Conservation (phyloP, 2,888 invertebrate genomes). For the Agriopis marginaria region DNA sequence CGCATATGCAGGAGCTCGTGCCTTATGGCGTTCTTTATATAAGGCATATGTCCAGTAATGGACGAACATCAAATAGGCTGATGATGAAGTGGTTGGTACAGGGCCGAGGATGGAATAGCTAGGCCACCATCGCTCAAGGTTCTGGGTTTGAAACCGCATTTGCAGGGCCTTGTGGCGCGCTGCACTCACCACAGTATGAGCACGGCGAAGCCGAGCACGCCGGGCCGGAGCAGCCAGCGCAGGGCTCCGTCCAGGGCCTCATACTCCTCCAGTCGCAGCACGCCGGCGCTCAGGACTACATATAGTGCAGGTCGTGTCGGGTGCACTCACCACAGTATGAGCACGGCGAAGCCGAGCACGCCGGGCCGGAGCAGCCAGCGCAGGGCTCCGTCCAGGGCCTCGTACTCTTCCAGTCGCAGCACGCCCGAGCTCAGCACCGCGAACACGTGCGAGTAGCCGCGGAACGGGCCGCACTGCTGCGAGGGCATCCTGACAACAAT, state of each 20-base stretch:
- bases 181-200: slow-evolving; percentile 78
- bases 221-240: slow-evolving; percentile 85
- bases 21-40: no score
- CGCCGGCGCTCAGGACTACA: slow-evolving; percentile 85
- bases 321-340: slow-evolving; percentile 84
- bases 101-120: no score
- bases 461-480: slow-evolving; percentile 89
- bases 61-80: no score
- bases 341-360: slow-evolving; percentile 85
- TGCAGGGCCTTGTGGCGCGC: not conserved
- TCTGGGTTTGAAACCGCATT: no score
- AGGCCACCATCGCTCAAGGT: no score
- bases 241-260: slow-evolving; percentile 75
- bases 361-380: slow-evolving; percentile 86
- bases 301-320: no score
- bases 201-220: slow-evolving; percentile 86
- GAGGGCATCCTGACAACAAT: slow-evolving; percentile 77
- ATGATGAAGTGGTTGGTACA: no score
- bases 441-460: slow-evolving; percentile 82
- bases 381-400: slow-evolving; percentile 74
- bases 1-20: no score
- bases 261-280: slow-evolving; percentile 80
- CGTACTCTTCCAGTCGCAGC: slow-evolving; percentile 77
- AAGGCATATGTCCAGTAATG: no score
- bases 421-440: slow-evolving; percentile 86